Evolutionary conservation across 1,140 invertebrate genomes (phyloP).

Genomic region (Ips typographus): DNA sequence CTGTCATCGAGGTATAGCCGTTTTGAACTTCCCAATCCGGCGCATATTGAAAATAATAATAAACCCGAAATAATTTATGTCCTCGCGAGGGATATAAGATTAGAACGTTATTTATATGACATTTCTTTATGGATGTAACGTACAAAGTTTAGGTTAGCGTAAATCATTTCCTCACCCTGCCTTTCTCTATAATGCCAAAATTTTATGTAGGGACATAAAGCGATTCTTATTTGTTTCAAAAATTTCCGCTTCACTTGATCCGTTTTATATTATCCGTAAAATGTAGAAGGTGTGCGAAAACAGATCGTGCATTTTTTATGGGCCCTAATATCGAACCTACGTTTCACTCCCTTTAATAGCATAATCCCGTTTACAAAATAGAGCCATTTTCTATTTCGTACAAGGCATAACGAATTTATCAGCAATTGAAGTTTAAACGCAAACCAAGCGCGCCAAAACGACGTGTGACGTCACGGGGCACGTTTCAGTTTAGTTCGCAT

Average conservation of each 20-base stretch:
- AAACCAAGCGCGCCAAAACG: too few species aligned
- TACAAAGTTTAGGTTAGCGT: conserved; percentile 30
- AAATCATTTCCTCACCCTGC: conserved; percentile 25
- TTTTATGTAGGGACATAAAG: conserved; percentile 30
- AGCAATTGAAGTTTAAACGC: too few species aligned
- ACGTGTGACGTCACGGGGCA: too few species aligned
- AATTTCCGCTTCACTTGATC: conserved; percentile 25
- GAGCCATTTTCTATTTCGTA: too few species aligned
- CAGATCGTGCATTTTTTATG: too few species aligned
- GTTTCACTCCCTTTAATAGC: too few species aligned
- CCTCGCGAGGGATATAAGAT: conserved; percentile 24
- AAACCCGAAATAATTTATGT: conserved; percentile 30
- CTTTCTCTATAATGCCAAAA: conserved; percentile 23
- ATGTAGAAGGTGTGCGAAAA: too few species aligned
- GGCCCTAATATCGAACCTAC: too few species aligned
- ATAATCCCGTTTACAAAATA: too few species aligned
- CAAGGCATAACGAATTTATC: too few species aligned
- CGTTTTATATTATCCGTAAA: too few species aligned
- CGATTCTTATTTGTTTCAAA: conserved; percentile 28
- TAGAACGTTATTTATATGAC: conserved; percentile 31
- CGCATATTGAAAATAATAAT: conserved; percentile 28
- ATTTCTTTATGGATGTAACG: conserved; percentile 29
- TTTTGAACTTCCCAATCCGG: conserved; percentile 19
- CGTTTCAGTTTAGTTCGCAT: too few species aligned
- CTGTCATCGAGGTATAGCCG: conserved; percentile 12